phyloP scores from a whole-genome alignment of 2,888 invertebrate species.

The Saturnia japonica region DNA sequence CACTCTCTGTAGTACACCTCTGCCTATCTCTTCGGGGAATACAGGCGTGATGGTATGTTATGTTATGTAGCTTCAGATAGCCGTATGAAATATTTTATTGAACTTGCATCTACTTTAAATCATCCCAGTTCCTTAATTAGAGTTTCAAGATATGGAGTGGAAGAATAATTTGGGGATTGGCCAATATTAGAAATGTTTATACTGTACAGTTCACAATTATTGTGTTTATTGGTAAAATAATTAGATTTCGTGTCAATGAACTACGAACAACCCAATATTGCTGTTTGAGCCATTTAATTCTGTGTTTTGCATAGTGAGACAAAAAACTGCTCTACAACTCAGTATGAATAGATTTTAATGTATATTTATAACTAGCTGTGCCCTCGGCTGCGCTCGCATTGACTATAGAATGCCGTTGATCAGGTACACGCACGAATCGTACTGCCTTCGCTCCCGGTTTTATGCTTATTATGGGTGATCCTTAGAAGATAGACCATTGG shows the following conservation, averaged over 20 bases:
- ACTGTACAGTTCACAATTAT: neutral
- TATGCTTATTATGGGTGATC: no score
- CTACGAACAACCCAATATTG: neutral
- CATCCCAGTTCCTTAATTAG: neutral
- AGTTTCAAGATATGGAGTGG: neutral
- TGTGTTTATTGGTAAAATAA: neutral
- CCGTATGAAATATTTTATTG: neutral
- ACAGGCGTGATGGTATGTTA: no score
- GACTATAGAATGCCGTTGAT: no score
- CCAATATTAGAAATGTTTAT: neutral
- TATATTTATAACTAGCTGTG: neutral
- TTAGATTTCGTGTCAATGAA: neutral
- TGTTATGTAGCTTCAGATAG: neutral
- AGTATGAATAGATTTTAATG: neutral
- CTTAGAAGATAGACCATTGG: no score
- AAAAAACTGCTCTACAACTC: neutral
- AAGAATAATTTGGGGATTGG: neutral
- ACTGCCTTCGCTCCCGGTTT: no score
- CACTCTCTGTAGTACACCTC: no score
- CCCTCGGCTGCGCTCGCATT: no score
- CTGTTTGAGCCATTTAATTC: neutral
- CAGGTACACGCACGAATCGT: no score
- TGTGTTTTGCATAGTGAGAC: neutral
- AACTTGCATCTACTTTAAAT: neutral
- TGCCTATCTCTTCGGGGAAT: no score